Percentiles rank a stretch among this genome's conserved stretches.
These are phyloP conservation scores for Synergus gifuensis DNA, from an alignment of 2,888 invertebrate genomes.

Conservation along the genomic window DNA sequence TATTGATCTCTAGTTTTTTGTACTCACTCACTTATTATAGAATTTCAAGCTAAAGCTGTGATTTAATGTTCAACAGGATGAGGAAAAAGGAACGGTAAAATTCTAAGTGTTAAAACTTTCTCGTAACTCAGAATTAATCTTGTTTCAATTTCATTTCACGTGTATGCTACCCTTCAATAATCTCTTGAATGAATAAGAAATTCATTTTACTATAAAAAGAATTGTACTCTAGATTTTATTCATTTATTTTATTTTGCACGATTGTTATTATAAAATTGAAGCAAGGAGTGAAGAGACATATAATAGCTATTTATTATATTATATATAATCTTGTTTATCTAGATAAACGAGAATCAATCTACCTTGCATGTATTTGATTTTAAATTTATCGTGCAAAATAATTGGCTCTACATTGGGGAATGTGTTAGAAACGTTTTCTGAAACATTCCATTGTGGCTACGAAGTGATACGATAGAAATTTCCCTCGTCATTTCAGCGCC, in stretches of 20 bases:
- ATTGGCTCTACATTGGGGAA: not conserved
- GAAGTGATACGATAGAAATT: not conserved
- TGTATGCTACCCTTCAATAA: too few relatives aligned
- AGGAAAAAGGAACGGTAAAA: not conserved
- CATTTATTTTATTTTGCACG: too few relatives aligned
- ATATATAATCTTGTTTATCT: too few relatives aligned
- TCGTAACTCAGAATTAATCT: not conserved
- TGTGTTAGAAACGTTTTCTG: not conserved
- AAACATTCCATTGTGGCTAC: not conserved
- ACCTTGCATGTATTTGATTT: not conserved
- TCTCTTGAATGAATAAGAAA: not conserved
- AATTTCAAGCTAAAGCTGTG: not conserved
- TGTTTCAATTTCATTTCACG: too few relatives aligned
- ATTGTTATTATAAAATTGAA: too few relatives aligned
- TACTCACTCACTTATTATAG: not conserved
- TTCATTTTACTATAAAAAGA: not conserved
- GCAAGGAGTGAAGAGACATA: not conserved
- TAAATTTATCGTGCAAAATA: not conserved
- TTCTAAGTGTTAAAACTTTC: not conserved
- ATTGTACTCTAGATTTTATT: too few relatives aligned
- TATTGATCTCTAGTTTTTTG: not conserved
- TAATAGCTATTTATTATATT: too few relatives aligned
- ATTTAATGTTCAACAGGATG: not conserved
- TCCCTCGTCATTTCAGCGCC: not conserved
- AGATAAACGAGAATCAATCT: not conserved